A percentile compares a stretch with the other conserved stretches of the same genome.
Evolutionary conservation across 2,113 vertebrate species (phyloP).

Genomic region (Rhadina sibilatrix): DNA sequence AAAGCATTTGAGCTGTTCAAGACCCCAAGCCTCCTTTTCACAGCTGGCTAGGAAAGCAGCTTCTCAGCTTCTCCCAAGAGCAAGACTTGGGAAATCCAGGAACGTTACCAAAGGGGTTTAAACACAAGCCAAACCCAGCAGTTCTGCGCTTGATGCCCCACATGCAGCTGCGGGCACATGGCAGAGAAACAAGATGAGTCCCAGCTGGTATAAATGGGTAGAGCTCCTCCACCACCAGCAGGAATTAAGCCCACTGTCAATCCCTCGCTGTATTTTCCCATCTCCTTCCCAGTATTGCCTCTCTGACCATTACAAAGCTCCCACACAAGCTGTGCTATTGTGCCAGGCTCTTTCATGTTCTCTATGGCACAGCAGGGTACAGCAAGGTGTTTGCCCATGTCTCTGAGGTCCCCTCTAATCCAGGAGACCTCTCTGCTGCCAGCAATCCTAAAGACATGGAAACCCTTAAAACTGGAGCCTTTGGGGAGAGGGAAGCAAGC

Average conservation of each 20-base stretch:
- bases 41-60: background rate
- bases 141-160: fast-evolving
- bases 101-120: background rate
- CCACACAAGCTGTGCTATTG: fast-evolving
- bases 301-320: fast-evolving
- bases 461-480: background rate
- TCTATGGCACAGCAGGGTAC: fast-evolving
- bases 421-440: background rate
- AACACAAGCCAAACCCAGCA: background rate
- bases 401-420: background rate
- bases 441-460: background rate
- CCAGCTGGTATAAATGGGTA: background rate
- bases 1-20: background rate
- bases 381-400: background rate
- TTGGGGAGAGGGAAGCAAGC: background rate
- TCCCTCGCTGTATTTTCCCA: background rate
- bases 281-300: background rate
- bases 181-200: background rate
- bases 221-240: background rate
- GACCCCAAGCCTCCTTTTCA: background rate
- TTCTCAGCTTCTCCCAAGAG: background rate
- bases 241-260: background rate
- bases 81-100: background rate
- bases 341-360: background rate
- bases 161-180: background rate